A percentile compares a stretch with the other conserved stretches of the same genome.
phyloP scores from a whole-genome alignment of 1,140 invertebrate species.

The Apis laboriosa region DNA sequence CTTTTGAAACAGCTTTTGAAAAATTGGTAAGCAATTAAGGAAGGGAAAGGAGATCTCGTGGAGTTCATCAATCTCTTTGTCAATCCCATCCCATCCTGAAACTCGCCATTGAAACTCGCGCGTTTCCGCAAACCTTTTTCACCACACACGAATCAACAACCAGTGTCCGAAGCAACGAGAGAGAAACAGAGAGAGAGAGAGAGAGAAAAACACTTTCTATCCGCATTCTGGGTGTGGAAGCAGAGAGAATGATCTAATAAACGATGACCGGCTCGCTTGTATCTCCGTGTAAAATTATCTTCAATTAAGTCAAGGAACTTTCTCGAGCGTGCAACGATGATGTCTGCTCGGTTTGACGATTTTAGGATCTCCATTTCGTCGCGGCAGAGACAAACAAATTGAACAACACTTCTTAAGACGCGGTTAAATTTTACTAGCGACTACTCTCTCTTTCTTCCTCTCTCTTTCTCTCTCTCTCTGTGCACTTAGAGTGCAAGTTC shows the following conservation, averaged over 20 bases:
- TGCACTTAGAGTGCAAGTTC: too few species aligned
- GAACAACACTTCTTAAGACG: too few species aligned
- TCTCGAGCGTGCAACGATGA: constrained; percentile 23
- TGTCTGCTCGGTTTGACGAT: neutral
- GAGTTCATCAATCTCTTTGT: constrained; percentile 47
- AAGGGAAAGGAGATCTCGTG: constrained; percentile 55
- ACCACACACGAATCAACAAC: neutral
- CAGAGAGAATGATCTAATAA: constrained; percentile 39
- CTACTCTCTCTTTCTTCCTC: too few species aligned
- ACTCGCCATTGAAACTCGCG: constrained; percentile 21
- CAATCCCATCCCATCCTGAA: constrained; percentile 8
- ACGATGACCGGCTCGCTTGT: constrained; percentile 28
- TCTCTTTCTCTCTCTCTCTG: too few species aligned
- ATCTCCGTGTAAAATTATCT: constrained; percentile 40
- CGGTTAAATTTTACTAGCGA: too few species aligned
- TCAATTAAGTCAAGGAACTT: constrained; percentile 54
- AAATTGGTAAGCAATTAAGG: constrained; percentile 18
- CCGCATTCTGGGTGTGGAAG: constrained; percentile 39
- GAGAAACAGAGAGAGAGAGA: neutral
- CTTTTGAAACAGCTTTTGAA: neutral
- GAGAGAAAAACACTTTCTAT: constrained; percentile 59
- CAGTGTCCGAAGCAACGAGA: neutral
- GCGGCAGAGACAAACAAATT: neutral
- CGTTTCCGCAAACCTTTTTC: constrained; percentile 53
- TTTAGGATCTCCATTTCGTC: neutral